Conservation (phyloP, 2,888 invertebrate species). For the Drosophila testacea region DNA sequence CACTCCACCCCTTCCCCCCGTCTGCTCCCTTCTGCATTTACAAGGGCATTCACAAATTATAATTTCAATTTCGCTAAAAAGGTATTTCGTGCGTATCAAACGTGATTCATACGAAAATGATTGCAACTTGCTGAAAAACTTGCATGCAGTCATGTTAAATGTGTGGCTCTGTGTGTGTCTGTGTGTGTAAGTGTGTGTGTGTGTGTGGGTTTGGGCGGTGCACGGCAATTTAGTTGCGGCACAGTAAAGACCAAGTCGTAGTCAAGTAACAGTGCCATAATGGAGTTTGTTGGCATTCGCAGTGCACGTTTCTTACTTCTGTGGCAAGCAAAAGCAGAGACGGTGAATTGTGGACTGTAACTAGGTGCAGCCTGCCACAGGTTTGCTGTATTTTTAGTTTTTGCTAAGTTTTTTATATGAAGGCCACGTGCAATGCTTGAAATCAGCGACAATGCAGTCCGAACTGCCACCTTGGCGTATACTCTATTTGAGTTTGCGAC, state of each 20-base stretch:
- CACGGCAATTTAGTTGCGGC: conserved; percentile 75
- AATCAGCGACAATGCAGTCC: conserved; percentile 36
- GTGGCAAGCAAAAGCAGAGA: background rate
- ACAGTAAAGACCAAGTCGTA: conserved; percentile 57
- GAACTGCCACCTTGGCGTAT: conserved; percentile 32
- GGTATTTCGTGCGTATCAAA: conserved; percentile 85
- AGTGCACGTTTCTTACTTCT: conserved; percentile 48
- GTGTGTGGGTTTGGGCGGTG: conserved; percentile 54
- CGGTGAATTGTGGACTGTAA: conserved; percentile 35
- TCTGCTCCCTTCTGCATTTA: conserved; percentile 18
- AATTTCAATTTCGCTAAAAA: conserved; percentile 84
- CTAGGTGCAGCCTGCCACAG: conserved; percentile 43
- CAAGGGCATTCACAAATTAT: conserved; percentile 78
- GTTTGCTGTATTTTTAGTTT: conserved; percentile 35
- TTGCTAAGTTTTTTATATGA: conserved; percentile 34
- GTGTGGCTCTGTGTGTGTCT: conserved; percentile 21
- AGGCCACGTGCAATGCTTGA: conserved; percentile 49
- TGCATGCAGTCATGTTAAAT: conserved; percentile 46
- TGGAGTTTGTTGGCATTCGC: conserved; percentile 60
- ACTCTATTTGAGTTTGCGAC: conserved; percentile 15
- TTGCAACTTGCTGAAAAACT: conserved; percentile 75
- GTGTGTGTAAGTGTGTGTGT: conserved; percentile 28
- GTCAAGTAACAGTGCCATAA: conserved; percentile 65
- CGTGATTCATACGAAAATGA: conserved; percentile 84
- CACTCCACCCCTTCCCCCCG: background rate